Percentiles rank a stretch among this genome's conserved stretches.
Conservation (phyloP, 2,797 vertebrate genomes). For the Lutra lutra region DNA sequence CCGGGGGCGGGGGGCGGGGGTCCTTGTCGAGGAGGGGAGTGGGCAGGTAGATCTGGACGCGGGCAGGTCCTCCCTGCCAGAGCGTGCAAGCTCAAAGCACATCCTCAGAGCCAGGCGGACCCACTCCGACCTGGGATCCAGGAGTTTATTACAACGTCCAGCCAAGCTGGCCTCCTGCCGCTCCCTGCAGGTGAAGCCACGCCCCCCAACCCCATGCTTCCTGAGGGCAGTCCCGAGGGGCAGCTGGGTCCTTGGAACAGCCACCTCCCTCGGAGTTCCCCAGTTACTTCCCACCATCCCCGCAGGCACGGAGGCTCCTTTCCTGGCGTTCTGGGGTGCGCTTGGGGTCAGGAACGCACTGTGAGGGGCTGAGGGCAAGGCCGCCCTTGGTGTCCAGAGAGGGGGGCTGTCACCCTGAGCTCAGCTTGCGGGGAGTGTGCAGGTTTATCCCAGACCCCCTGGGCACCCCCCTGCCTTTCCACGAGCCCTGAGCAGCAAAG, state of each 20-base stretch:
- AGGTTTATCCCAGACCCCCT: no score
- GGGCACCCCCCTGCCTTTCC: neutral
- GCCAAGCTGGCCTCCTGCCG: neutral
- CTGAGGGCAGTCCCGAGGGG: neutral
- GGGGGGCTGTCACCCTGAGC: neutral
- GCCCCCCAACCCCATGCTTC: no score
- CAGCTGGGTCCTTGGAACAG: neutral
- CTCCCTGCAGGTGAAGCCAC: neutral
- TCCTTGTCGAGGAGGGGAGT: neutral
- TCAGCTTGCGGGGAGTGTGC: neutral
- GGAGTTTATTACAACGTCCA: neutral
- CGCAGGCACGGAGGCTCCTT: neutral
- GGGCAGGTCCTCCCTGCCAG: accelerated
- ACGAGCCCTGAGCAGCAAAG: neutral
- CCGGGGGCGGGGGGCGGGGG: accelerated
- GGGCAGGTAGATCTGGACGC: neutral
- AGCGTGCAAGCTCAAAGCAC: neutral
- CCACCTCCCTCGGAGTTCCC: no score
- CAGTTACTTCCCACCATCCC: neutral
- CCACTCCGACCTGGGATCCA: neutral
- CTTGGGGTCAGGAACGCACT: neutral
- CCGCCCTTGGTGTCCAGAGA: neutral
- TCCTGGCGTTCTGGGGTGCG: accelerated
- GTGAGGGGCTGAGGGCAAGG: neutral
- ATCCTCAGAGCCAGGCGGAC: neutral